Evolutionary conservation across 2,113 vertebrate genomes (phyloP), one percentile per base, ranked within the genome.

Genomic region (Lophius piscatorius): DNA sequence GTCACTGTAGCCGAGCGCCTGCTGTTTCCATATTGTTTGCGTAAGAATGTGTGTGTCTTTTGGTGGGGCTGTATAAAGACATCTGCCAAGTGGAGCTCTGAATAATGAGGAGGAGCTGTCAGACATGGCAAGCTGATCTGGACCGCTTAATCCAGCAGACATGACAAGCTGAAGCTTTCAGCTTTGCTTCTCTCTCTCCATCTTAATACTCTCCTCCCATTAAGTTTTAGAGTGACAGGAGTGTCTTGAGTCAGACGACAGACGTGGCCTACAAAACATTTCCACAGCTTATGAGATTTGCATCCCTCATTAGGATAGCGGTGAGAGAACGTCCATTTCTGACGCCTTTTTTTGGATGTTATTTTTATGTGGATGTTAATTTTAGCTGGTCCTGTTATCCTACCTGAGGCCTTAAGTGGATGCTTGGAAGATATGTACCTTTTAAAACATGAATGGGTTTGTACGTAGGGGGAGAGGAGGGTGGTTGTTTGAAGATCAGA

Each of bases 81-180:
- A n/a, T n/a, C n/a, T n/a, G n/a, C n/a, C n/a, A n/a, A n/a, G 50
- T 23, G 9, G 42, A 67, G 74, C 76, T 42, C 26, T 61, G 71
- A 78, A 82, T 83, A 82, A 83, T 74, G 76, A 83, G 69, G 8
- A 6, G 64, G 64, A 73, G 62, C 81, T 76, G 74, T 84, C 82
- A 82, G 76, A 79, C 77, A 76, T 38, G 56, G 63, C 71, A 6
- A 63, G 70, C 55, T 51, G 78, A 80, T 78, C 58, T 46, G 76
- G 81, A 74, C 76, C 42, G 68, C 62, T 80, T 87, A 83, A 82
- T 82, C 78, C 39, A 0, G 1, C 70, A 81, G 72, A 80, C 78
- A 58, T 73, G 74, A 73, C 73, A 56, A 62, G 69, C 60, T 22
- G 36, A 56, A 60, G 70, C 63, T 29, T 58, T 60, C 57, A 9